Evolutionary conservation across 2,888 invertebrate species (phyloP), one percentile per base, ranked within the genome.

Genomic region (Synanthedon formicaeformis): DNA sequence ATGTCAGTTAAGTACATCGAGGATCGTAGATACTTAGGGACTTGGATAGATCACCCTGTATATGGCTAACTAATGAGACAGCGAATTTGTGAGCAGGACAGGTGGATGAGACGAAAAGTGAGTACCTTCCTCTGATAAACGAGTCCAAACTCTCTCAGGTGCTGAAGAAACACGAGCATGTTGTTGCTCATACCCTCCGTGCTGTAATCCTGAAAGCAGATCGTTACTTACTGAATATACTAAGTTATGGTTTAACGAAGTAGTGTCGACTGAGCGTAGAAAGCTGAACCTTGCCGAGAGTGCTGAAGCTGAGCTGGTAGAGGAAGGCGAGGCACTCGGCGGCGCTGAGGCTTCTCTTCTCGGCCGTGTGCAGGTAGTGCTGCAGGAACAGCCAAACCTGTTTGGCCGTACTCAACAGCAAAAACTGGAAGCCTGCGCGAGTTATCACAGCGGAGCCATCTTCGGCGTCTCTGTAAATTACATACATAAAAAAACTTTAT

Each of bases 241-340:
- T 11, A 11, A 41, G 12, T 13, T 41, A 41, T 41, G 13, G 4
- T 41, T 41, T 41, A 41, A 4, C 12, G 4, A 41, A 41, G 23
- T 5, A 5, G 23, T 23, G 23, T 23, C 23, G 23, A 23, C 5
- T 23, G 5, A 23, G 23, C 4, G 23, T 23, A 23, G 23, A 23
- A 23, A 23, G 23, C 23, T 23, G 23, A 73, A 93, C 93, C 90
- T 95, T 95, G 55, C 98, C 98, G 4, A 98, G 89, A 0, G 96
- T 96, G 55, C 96, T 96, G 79, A 98, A 98, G 78, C 96, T 97
- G 54, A 98, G 90, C 83, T 98, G 97, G 77, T 98, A 98, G n/a
- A 99, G 83, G 85, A 98, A 97, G 11, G 96, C 95, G 45, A 99
- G 89, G 75, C 97, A 98, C 71, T 97, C 97, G 0, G 96, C 95